A percentile compares a stretch with the other conserved stretches of the same genome.
Conservation (phyloP, 2,797 vertebrate genomes). For the Sardinella longiceps region DNA sequence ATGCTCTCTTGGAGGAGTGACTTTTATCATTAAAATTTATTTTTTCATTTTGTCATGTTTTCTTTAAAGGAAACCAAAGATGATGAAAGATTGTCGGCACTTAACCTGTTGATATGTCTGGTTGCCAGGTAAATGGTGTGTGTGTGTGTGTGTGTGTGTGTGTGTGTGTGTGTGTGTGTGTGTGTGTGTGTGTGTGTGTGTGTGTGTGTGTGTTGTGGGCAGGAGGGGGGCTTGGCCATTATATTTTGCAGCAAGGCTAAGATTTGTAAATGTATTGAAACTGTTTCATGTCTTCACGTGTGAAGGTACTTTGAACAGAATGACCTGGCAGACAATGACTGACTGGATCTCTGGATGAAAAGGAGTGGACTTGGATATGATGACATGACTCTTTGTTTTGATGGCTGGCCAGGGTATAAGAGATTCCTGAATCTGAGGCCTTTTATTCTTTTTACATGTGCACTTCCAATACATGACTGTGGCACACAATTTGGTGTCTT, state of each 20-base stretch:
- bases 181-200: no score
- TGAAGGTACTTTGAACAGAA: slow-evolving; percentile 84
- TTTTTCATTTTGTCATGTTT: slow-evolving; percentile 53
- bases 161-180: neutral
- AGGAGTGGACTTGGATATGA: neutral
- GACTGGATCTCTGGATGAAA: slow-evolving; percentile 29
- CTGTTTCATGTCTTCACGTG: neutral
- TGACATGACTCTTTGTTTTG: neutral
- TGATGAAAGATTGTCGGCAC: slow-evolving; percentile 87
- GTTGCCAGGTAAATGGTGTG: slow-evolving; percentile 85
- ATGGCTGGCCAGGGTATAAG: neutral
- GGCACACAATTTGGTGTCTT: neutral
- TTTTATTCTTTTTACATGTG: neutral
- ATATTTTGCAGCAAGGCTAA: no score
- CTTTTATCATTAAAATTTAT: slow-evolving; percentile 30
- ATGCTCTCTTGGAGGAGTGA: neutral
- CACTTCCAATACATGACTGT: slow-evolving; percentile 1
- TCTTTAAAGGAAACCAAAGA: slow-evolving; percentile 82
- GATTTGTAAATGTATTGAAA: slow-evolving; percentile 39
- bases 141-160: neutral
- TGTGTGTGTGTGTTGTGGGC: no score
- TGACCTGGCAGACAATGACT: slow-evolving; percentile 81
- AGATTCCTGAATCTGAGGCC: neutral
- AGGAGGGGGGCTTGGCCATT: no score
- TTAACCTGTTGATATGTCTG: slow-evolving; percentile 96